Evolutionary conservation across 2,888 invertebrate species (phyloP).

Genomic region (Andricus curvator): DNA sequence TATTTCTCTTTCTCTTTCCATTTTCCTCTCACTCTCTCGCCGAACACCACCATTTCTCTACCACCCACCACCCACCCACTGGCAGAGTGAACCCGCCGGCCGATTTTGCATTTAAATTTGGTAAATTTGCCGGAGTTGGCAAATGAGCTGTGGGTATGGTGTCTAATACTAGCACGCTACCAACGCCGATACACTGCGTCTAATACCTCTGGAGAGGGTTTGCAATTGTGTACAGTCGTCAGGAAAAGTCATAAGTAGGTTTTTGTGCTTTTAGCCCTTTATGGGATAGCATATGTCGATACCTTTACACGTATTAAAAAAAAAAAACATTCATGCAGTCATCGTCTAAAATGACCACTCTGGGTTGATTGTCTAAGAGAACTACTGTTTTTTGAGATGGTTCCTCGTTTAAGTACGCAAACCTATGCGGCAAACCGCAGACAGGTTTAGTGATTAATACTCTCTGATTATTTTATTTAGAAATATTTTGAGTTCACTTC

Average conservation of each 20-base stretch:
- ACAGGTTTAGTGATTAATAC: no score
- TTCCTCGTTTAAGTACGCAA: no score
- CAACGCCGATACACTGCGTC: constrained; percentile 69
- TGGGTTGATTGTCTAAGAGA: no score
- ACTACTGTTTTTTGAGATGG: no score
- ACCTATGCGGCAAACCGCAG: no score
- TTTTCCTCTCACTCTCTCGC: constrained; percentile 30
- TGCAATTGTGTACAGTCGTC: constrained; percentile 48
- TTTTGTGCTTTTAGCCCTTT: background rate
- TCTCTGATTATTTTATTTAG: no score
- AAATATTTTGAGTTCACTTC: no score
- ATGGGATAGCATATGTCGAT: background rate
- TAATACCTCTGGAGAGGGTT: constrained; percentile 69
- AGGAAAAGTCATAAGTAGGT: constrained; percentile 31
- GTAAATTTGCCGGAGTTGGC: constrained; percentile 77
- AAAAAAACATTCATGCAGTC: no score
- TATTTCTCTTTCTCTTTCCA: constrained; percentile 52
- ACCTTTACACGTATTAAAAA: no score
- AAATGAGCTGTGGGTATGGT: constrained; percentile 75
- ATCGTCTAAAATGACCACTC: no score
- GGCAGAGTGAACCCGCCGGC: constrained; percentile 62
- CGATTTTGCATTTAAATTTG: constrained; percentile 78
- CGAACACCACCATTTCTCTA: constrained; percentile 27
- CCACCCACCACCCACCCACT: constrained; percentile 53
- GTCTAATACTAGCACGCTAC: constrained; percentile 70